Evolutionary conservation across 1,140 invertebrate genomes (phyloP).

Genomic region (Ridgeia piscesae): DNA sequence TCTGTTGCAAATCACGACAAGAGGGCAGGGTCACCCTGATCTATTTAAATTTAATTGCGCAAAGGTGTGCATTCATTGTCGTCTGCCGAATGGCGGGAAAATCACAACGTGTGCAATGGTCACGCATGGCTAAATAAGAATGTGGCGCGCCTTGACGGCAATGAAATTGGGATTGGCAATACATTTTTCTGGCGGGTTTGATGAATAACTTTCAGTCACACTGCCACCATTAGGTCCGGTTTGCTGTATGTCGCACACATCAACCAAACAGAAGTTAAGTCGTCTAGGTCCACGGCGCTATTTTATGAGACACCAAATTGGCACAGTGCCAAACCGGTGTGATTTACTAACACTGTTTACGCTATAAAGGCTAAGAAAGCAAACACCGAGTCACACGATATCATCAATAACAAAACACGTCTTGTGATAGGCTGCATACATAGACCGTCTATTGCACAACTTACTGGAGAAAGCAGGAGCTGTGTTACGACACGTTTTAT

Average conservation of each 20-base stretch:
- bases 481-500: too few relatives aligned
- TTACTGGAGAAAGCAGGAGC: constrained; percentile 1
- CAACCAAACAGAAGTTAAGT: too few relatives aligned
- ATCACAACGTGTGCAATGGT: background rate
- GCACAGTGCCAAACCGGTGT: background rate
- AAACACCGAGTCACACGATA: background rate
- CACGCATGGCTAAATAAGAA: background rate
- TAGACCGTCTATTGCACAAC: too few relatives aligned
- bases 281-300: too few relatives aligned
- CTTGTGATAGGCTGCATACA: too few relatives aligned
- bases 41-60: background rate
- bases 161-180: background rate
- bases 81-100: background rate
- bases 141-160: background rate
- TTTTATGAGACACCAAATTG: background rate
- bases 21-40: background rate
- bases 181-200: too few relatives aligned
- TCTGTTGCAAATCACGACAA: too few relatives aligned
- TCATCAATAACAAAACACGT: too few relatives aligned
- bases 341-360: background rate
- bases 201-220: too few relatives aligned
- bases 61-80: background rate
- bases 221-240: too few relatives aligned
- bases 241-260: too few relatives aligned
- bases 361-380: too few relatives aligned